A percentile compares a stretch with the other conserved stretches of the same genome.
Evolutionary conservation across 2,113 vertebrate genomes (phyloP).

Genomic region (Nipponia nippon): DNA sequence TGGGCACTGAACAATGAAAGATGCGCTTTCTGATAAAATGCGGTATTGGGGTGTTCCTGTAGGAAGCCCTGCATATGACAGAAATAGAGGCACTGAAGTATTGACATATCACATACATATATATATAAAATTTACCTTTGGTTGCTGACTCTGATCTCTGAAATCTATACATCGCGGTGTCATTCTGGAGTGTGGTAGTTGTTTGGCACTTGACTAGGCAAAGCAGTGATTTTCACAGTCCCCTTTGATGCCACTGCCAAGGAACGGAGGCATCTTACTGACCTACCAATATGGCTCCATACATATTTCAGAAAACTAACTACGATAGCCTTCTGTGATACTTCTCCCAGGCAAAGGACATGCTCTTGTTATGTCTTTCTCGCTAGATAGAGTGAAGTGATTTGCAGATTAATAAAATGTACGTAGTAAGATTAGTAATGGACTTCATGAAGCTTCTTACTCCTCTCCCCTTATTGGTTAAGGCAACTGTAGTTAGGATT

Average conservation of each 20-base stretch:
- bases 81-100: neutral
- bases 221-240: neutral
- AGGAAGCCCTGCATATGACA: neutral
- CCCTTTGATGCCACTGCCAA: neutral
- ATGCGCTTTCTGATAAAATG: neutral
- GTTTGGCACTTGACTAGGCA: neutral
- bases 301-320: neutral
- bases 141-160: neutral
- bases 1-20: neutral
- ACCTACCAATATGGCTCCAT: neutral
- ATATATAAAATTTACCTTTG: neutral
- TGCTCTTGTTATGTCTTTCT: neutral
- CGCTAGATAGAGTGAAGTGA: neutral
- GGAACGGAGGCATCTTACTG: neutral
- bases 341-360: neutral
- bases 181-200: neutral
- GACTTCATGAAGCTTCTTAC: neutral
- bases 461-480: neutral
- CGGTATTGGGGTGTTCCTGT: neutral
- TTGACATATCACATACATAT: no score
- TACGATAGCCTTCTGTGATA: neutral
- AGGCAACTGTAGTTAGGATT: neutral
- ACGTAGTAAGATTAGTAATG: neutral
- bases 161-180: neutral
- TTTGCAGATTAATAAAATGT: neutral